Conservation (phyloP, 2,888 invertebrate species). For the Lithophane ornitopus region DNA sequence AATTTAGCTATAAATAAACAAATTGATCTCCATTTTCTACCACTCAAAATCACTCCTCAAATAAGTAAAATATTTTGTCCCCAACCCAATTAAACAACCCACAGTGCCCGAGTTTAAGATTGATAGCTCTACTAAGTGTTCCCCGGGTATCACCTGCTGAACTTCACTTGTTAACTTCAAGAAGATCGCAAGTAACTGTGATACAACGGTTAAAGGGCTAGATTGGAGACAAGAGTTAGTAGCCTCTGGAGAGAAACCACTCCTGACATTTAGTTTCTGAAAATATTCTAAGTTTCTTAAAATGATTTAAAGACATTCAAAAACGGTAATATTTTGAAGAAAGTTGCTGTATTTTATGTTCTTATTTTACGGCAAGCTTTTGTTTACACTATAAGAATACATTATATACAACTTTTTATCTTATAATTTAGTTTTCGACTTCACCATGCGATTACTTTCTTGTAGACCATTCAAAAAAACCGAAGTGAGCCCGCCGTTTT, state of each 20-base stretch:
- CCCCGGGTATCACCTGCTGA: conserved; percentile 74
- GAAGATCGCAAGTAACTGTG: conserved; percentile 68
- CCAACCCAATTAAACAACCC: conserved; percentile 38
- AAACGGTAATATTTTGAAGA: background rate
- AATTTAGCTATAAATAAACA: background rate
- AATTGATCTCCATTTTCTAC: background rate
- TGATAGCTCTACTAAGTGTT: conserved; percentile 77
- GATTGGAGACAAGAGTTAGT: conserved; percentile 31
- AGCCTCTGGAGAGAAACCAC: conserved; percentile 6
- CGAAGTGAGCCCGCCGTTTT: background rate
- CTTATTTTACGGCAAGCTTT: no score
- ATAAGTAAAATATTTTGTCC: conserved; percentile 17
- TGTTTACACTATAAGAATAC: no score
- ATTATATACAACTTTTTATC: no score
- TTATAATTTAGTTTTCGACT: no score
- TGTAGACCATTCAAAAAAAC: background rate
- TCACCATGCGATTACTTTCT: no score
- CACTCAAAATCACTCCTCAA: background rate
- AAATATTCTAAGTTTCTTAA: background rate
- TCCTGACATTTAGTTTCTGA: conserved; percentile 13
- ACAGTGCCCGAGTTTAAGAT: conserved; percentile 74
- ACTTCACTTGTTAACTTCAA: conserved; percentile 70
- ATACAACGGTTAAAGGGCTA: conserved; percentile 49
- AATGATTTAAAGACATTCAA: background rate
- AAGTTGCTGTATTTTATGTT: background rate